These are phyloP conservation scores for Anodontia alba DNA, from an alignment of 2,888 invertebrate genomes.

Conservation along the genomic window DNA sequence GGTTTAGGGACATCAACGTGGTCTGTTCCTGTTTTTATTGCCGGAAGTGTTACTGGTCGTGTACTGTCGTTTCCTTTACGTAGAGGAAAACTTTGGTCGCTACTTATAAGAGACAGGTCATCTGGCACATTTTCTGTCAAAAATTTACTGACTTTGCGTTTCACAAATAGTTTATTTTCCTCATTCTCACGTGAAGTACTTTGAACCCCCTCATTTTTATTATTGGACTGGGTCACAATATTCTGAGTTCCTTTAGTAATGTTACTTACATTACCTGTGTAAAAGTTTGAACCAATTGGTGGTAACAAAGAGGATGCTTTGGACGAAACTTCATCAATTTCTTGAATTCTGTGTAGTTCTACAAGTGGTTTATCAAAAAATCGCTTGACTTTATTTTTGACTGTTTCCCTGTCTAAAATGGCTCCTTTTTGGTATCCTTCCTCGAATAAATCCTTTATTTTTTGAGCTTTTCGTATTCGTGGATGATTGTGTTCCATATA, in stretches of 20 bases:
- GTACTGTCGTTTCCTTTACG: not conserved
- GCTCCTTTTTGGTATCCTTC: constrained; percentile 55
- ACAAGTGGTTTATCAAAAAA: constrained; percentile 59
- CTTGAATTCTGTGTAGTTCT: constrained; percentile 29
- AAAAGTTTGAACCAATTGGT: constrained; percentile 34
- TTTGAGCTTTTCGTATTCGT: constrained; percentile 51
- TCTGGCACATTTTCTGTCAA: constrained; percentile 53
- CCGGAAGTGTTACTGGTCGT: constrained; percentile 56
- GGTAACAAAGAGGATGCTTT: not conserved
- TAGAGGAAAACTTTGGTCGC: not conserved
- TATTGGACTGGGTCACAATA: not conserved
- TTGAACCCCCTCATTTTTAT: not conserved
- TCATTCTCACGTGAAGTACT: not conserved
- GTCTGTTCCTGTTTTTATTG: constrained; percentile 53
- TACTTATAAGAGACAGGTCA: constrained; percentile 39
- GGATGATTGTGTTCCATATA: constrained; percentile 64
- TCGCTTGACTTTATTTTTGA: constrained; percentile 43
- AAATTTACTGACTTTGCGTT: constrained; percentile 50
- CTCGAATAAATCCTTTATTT: constrained; percentile 59
- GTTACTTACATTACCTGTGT: constrained; percentile 39
- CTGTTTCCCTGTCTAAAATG: constrained; percentile 49
- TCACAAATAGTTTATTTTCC: constrained; percentile 37
- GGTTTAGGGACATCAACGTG: not conserved
- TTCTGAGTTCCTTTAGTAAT: not conserved
- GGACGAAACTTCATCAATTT: not conserved